phyloP scores from a whole-genome alignment of 2,888 invertebrate species.

The Drosophila sordidula region DNA sequence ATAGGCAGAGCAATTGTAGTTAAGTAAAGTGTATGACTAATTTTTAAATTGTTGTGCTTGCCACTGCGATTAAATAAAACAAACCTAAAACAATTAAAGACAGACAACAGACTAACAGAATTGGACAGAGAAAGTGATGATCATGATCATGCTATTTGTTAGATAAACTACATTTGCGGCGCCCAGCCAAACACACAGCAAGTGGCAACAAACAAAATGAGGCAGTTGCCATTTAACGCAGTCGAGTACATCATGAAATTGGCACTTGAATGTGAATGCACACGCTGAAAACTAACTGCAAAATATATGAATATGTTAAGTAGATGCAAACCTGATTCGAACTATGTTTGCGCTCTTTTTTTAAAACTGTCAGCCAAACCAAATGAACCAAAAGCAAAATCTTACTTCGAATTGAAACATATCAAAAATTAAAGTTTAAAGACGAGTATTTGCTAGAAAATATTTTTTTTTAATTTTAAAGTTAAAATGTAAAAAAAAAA shows the following conservation, averaged over 20 bases:
- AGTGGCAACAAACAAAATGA: slow-evolving; percentile 4
- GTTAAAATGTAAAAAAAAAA: not conserved
- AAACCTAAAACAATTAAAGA: slow-evolving; percentile 62
- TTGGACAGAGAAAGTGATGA: slow-evolving; percentile 76
- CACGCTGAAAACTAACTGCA: not conserved
- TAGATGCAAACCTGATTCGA: not conserved
- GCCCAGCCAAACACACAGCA: slow-evolving; percentile 17
- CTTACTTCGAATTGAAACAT: not conserved
- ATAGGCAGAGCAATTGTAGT: slow-evolving; percentile 23
- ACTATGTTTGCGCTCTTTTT: too few relatives aligned
- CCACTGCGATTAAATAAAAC: slow-evolving; percentile 56
- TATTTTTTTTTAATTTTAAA: too few relatives aligned
- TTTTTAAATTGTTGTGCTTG: slow-evolving; percentile 65
- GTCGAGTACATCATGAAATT: slow-evolving; percentile 33
- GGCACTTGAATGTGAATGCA: not conserved
- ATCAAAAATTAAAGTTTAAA: too few relatives aligned
- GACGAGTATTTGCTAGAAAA: too few relatives aligned
- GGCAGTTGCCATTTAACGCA: slow-evolving; percentile 41
- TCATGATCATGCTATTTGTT: slow-evolving; percentile 66
- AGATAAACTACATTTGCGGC: slow-evolving; percentile 58
- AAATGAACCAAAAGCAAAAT: not conserved
- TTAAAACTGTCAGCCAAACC: too few relatives aligned
- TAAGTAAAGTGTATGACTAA: slow-evolving; percentile 66
- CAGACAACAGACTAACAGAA: slow-evolving; percentile 53
- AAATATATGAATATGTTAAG: not conserved